Conservation (phyloP, 2,113 vertebrate species). For the Atrichornis clamosus region DNA sequence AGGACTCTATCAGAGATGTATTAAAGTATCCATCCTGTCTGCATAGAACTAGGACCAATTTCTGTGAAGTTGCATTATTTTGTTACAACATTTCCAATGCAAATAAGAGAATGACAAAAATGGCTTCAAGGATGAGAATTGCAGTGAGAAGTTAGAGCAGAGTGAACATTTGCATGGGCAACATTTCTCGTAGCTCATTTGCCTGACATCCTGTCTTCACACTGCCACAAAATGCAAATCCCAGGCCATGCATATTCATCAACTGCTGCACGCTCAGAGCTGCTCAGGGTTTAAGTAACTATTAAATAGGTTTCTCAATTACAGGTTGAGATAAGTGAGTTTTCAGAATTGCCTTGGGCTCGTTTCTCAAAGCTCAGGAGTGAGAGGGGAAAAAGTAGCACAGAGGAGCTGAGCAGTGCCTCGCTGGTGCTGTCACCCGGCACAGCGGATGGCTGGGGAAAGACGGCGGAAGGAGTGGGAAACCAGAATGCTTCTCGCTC, state of each 20-base stretch:
- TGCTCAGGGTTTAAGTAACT: background rate
- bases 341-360: background rate
- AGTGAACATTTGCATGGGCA: slow-evolving; percentile 18
- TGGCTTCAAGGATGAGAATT: background rate
- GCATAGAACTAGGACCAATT: background rate
- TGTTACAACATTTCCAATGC: slow-evolving; percentile 20
- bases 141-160: background rate
- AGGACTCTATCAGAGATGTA: background rate
- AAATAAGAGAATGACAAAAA: slow-evolving; percentile 15
- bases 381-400: accelerated
- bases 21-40: background rate
- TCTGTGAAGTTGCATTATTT: background rate
- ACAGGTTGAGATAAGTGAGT: background rate
- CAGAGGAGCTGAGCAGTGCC: background rate
- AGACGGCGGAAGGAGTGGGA: background rate
- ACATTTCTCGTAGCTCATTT: slow-evolving; percentile 34
- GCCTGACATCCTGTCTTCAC: slow-evolving; percentile 25
- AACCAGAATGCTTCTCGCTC: background rate
- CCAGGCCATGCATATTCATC: background rate
- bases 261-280: background rate
- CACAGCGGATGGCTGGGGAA: background rate
- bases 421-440: background rate
- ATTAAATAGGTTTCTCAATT: slow-evolving; percentile 17
- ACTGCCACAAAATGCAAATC: background rate
- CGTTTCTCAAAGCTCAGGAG: background rate